Evolutionary conservation across 1,140 invertebrate species (phyloP), one percentile per base, ranked within the genome.

Genomic region (Conus betulinus): DNA sequence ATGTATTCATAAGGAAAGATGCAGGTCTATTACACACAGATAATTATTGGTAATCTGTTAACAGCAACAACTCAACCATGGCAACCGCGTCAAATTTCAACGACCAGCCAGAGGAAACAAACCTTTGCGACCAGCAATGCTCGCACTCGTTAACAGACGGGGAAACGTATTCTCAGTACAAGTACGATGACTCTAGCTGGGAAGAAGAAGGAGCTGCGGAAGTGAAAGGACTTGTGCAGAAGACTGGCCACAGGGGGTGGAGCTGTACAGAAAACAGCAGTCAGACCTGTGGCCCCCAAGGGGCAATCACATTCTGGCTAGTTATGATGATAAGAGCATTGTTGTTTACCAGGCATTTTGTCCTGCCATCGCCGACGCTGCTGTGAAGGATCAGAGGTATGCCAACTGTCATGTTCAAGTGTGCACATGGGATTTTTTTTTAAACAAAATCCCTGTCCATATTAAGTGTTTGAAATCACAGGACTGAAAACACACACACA

Each of bases 311-410:
- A 95, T 95, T 83, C 67, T 94, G 20, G 94, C 93, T 13, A 89
- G 91, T 23, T 93, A 89, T 85, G 91, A 93, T 87, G 90, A 93
- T 11, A 85, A 91, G 7, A 89, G 87, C 13, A 90, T 95, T 6
- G 89, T 94, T 86, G 92, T 94, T 5, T 95, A 94, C 87, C 94
- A 95, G 88, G 94, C 94, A 3, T 95, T 91, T 83, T 93, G 93
- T 20, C 76, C 89, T 23, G 86, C 90, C 39, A 94, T 95, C 51
- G 94, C 93, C 23, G 79, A 91, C 3, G 92, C 90, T 89, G 94
- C 93, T 23, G 92, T 93, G 13, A 76, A 92, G 88, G 84, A 93
- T 85, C 92, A 93, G 87, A 90, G 83, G 91, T 93, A 7, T 17
- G 82, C 8, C 39, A 39, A 39, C 39, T 39, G 39, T 39, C 3